Evolutionary conservation across 1,140 invertebrate species (phyloP).

Genomic region (Ostrea denselamellosa): DNA sequence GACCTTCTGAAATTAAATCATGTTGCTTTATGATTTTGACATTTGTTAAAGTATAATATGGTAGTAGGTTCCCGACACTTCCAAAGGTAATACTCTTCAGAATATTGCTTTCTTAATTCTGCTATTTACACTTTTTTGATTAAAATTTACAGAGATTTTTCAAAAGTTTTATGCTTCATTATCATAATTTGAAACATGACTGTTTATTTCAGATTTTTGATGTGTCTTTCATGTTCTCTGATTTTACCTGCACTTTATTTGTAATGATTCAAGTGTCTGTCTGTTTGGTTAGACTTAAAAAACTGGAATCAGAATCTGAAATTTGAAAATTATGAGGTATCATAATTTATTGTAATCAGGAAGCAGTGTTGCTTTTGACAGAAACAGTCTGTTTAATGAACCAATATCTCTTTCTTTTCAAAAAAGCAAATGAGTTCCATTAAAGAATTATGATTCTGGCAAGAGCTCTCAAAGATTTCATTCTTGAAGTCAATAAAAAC

Average conservation of each 20-base stretch:
- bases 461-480: slow-evolving; percentile 27
- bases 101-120: background rate
- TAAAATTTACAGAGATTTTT: background rate
- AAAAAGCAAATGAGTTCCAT: slow-evolving; percentile 28
- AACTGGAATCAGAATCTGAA: slow-evolving; percentile 1
- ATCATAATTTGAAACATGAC: background rate
- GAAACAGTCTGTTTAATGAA: slow-evolving; percentile 11
- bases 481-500: slow-evolving; percentile 25
- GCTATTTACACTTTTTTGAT: background rate
- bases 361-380: background rate
- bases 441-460: slow-evolving; percentile 37
- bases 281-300: background rate
- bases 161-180: background rate
- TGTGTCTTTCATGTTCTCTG: background rate
- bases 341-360: background rate
- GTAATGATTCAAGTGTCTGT: background rate
- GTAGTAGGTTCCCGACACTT: background rate
- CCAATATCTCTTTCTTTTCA: slow-evolving; percentile 13
- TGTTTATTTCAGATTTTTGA: background rate
- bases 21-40: background rate
- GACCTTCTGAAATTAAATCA: background rate
- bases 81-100: background rate
- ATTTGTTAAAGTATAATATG: background rate
- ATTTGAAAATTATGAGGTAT: background rate
- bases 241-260: background rate